Evolutionary conservation across 2,888 invertebrate species (phyloP).

Genomic region (Dendrolimus houi): DNA sequence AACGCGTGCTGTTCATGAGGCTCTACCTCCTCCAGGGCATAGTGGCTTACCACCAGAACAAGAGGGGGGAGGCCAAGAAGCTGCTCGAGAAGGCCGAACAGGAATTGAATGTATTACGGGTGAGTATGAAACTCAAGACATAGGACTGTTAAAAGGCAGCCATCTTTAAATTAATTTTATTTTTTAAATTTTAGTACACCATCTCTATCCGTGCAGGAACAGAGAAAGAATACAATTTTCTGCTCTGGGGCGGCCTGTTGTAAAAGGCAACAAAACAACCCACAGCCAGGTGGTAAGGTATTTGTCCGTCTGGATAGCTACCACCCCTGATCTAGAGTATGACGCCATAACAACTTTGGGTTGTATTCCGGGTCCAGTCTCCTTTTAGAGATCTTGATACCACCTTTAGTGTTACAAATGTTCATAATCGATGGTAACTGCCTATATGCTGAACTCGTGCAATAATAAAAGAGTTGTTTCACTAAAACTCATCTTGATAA

Average conservation of each 20-base stretch:
- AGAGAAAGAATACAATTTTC: not conserved
- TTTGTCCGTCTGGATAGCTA: not conserved
- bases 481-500: no score
- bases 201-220: not conserved
- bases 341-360: no score
- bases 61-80: constrained; percentile 75
- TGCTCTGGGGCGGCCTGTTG: not conserved
- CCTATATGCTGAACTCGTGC: no score
- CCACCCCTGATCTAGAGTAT: not conserved
- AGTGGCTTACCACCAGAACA: constrained; percentile 86
- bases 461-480: no score
- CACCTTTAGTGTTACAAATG: no score
- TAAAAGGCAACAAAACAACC: not conserved
- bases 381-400: no score
- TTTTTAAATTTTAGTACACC: no score
- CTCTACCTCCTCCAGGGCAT: constrained; percentile 88
- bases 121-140: constrained; percentile 12
- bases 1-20: constrained; percentile 85
- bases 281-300: not conserved
- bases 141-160: no score
- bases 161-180: no score
- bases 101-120: constrained; percentile 79
- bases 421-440: no score
- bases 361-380: no score
- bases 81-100: constrained; percentile 78